These are phyloP conservation scores for Nothocercus nigrocapillus DNA, from an alignment of 2,113 vertebrate species.

Conservation along the genomic window DNA sequence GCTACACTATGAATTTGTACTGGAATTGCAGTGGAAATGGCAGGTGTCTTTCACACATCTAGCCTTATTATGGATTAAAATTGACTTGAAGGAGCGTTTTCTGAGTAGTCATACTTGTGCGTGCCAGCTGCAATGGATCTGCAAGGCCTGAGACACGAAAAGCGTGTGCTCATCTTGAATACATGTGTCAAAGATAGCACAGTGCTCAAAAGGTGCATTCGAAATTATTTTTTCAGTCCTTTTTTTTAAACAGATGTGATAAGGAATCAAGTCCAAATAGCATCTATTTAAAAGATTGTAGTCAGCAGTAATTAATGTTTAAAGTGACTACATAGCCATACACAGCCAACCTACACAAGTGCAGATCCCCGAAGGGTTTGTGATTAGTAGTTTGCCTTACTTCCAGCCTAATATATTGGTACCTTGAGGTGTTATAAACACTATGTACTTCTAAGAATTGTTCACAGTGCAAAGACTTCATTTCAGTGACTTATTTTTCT, in stretches of 20 bases:
- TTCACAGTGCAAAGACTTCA: neutral
- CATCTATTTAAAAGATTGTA: conserved; percentile 15
- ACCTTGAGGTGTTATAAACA: conserved; percentile 27
- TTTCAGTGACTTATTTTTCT: neutral
- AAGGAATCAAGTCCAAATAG: neutral
- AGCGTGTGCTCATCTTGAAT: neutral
- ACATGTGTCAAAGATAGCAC: neutral
- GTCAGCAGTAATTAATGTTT: conserved; percentile 50
- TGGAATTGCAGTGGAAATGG: neutral
- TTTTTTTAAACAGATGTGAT: neutral
- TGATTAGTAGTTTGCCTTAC: conserved; percentile 50
- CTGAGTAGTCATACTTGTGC: neutral
- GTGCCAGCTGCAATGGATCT: neutral
- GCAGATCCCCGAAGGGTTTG: conserved; percentile 38
- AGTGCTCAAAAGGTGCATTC: neutral
- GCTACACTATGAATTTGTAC: neutral
- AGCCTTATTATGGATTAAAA: neutral
- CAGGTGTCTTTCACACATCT: neutral
- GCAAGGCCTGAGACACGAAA: neutral
- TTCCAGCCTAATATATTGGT: conserved; percentile 12
- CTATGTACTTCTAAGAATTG: neutral
- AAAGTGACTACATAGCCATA: conserved; percentile 42
- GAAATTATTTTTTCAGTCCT: neutral
- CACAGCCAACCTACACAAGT: conserved; percentile 61
- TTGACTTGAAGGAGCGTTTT: neutral